Evolutionary conservation across 2,797 vertebrate genomes (phyloP).

Genomic region (Lepidocolaptes lacrymiger): DNA sequence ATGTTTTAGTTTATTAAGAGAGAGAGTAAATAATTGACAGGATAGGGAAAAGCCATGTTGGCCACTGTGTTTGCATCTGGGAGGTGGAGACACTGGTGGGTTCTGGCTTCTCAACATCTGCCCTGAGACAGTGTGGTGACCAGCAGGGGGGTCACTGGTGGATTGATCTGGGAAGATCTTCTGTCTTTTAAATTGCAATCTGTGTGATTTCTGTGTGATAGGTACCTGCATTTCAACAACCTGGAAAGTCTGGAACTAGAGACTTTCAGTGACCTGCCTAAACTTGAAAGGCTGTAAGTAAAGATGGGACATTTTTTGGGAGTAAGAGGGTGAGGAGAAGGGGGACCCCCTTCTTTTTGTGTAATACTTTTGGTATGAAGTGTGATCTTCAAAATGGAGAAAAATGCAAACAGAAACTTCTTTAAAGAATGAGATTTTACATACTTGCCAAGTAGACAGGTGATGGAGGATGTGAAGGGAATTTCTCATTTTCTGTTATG

Average conservation of each 20-base stretch:
- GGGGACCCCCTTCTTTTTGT: fast-evolving
- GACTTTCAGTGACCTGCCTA: conserved; percentile 73
- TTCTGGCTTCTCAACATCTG: neutral
- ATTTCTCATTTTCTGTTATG: neutral
- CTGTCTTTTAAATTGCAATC: neutral
- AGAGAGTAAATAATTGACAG: neutral
- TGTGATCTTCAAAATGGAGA: neutral
- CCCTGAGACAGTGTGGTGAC: neutral
- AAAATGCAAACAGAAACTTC: neutral
- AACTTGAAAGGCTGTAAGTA: conserved; percentile 77
- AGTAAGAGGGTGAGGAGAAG: neutral
- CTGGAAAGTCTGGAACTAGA: conserved; percentile 67
- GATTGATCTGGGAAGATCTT: neutral
- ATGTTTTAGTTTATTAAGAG: neutral
- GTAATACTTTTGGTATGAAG: neutral
- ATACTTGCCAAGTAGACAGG: neutral
- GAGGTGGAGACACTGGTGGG: neutral
- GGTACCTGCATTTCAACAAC: conserved; percentile 77
- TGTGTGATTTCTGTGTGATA: neutral
- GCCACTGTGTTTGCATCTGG: neutral
- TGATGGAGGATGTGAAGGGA: neutral
- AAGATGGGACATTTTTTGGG: neutral
- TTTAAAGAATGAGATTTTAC: neutral
- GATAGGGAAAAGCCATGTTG: neutral
- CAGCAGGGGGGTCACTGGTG: neutral